These are phyloP conservation scores for Apamea anceps DNA, from an alignment of 2,888 invertebrate genomes.

Conservation along the genomic window DNA sequence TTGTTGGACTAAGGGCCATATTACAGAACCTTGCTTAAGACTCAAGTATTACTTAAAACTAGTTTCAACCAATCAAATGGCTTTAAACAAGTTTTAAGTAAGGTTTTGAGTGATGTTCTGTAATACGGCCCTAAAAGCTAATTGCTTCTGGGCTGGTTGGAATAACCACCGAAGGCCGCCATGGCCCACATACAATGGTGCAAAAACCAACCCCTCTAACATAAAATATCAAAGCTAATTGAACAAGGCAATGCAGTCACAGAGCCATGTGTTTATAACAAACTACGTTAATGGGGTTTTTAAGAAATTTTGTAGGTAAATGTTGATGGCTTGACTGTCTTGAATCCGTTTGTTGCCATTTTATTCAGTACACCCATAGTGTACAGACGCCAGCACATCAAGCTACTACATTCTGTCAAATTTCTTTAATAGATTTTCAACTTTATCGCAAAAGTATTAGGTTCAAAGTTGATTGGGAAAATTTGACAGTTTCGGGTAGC, in stretches of 20 bases:
- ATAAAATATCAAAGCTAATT: not conserved
- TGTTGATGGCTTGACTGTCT: not conserved
- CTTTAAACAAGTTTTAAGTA: not conserved
- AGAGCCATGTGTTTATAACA: not conserved
- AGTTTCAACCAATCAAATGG: not conserved
- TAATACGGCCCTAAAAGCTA: not conserved
- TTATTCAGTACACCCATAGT: not conserved
- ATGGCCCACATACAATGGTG: not conserved
- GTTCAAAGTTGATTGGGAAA: no score
- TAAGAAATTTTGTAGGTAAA: slow-evolving; percentile 19
- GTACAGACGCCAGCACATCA: no score
- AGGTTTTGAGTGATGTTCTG: not conserved
- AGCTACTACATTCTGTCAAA: no score
- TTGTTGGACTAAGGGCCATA: not conserved
- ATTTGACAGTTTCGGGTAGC: no score
- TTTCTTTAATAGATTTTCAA: no score
- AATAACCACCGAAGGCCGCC: not conserved
- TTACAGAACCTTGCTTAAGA: not conserved
- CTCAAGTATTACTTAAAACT: not conserved
- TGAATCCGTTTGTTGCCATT: not conserved
- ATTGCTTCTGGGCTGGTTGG: not conserved
- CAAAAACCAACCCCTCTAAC: not conserved
- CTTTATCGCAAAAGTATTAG: no score
- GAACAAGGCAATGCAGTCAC: not conserved
- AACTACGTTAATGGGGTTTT: not conserved